Conservation (phyloP, 1,140 invertebrate species). For the Adelges cooleyi region DNA sequence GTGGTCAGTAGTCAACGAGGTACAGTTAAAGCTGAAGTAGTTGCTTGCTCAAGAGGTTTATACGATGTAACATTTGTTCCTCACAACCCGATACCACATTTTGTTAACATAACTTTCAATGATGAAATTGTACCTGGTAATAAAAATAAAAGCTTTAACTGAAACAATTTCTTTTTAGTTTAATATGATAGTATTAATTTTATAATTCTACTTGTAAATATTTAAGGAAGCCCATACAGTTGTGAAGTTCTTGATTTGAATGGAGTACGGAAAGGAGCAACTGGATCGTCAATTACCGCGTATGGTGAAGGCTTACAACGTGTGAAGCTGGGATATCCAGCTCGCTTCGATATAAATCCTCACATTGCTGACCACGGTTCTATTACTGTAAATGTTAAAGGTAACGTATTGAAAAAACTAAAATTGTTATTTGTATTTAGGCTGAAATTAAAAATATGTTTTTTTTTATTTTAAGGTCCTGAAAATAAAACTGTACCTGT, state of each 20-base stretch:
- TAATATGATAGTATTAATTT: neutral
- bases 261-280: slow-evolving; percentile 36
- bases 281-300: slow-evolving; percentile 35
- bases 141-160: neutral
- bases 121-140: slow-evolving; percentile 74
- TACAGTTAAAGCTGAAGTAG: slow-evolving; percentile 76
- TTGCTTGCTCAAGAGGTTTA: slow-evolving; percentile 75
- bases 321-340: slow-evolving; percentile 46
- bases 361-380: slow-evolving; percentile 34
- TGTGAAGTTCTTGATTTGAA: slow-evolving; percentile 44
- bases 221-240: slow-evolving; percentile 75
- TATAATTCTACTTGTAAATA: neutral
- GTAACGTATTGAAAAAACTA: slow-evolving; percentile 12
- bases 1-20: slow-evolving; percentile 84
- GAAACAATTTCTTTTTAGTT: neutral
- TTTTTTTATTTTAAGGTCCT: slow-evolving; percentile 40
- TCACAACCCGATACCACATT: slow-evolving; percentile 76
- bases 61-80: slow-evolving; percentile 97
- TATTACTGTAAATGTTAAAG: slow-evolving; percentile 34
- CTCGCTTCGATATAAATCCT: slow-evolving; percentile 47
- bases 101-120: slow-evolving; percentile 93
- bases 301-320: slow-evolving; percentile 45
- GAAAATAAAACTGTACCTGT: slow-evolving; percentile 47
- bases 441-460: neutral
- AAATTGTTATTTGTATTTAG: neutral